These are phyloP conservation scores for Mycalesis mineus DNA, from an alignment of 2,888 invertebrate genomes.

Conservation along the genomic window DNA sequence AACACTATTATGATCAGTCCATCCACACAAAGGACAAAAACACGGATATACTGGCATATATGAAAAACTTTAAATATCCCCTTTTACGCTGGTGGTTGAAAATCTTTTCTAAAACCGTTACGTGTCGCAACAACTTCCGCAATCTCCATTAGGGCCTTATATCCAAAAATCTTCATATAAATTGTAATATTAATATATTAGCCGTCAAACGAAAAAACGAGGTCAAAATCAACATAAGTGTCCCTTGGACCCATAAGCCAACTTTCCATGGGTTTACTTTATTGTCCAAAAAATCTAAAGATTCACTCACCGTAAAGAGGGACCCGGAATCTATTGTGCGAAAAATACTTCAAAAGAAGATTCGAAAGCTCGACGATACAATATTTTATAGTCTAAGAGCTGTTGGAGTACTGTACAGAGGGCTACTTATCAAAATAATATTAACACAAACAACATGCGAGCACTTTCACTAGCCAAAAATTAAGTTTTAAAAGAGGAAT, in stretches of 20 bases:
- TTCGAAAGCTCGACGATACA: conserved; percentile 24
- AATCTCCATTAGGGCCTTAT: neutral
- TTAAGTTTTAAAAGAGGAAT: too few species aligned
- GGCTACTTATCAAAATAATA: too few species aligned
- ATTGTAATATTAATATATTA: neutral
- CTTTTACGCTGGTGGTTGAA: too few species aligned
- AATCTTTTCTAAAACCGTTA: too few species aligned
- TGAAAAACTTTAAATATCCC: too few species aligned
- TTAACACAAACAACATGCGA: too few species aligned
- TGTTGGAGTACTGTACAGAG: too few species aligned
- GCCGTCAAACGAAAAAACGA: neutral
- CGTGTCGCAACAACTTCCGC: too few species aligned
- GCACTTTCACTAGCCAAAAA: too few species aligned
- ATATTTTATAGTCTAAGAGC: conserved; percentile 24
- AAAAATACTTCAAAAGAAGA: conserved; percentile 17
- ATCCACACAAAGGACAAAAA: too few species aligned
- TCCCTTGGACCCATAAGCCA: conserved; percentile 6
- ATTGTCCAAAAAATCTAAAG: conserved; percentile 13
- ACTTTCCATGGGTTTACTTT: conserved; percentile 11
- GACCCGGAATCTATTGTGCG: conserved; percentile 19
- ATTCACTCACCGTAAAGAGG: conserved; percentile 21
- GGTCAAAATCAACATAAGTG: conserved; percentile 10
- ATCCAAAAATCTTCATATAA: neutral
- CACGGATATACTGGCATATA: too few species aligned
- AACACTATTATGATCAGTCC: too few species aligned